Conservation (phyloP, 2,113 vertebrate genomes). For the Pseudonaja textilis region DNA sequence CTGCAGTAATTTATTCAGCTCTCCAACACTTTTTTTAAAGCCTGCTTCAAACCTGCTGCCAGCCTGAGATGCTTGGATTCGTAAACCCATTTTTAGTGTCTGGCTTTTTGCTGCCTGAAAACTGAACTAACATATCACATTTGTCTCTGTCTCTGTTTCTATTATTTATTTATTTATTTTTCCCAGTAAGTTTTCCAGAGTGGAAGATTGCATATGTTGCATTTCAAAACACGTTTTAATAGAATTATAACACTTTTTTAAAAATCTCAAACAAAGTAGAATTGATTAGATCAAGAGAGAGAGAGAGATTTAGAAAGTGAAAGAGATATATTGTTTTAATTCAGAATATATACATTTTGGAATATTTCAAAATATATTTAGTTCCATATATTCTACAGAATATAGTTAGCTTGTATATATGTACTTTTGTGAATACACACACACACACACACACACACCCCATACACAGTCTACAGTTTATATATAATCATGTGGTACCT, state of each 20-base stretch:
- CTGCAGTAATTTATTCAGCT: background rate
- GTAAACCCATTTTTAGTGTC: background rate
- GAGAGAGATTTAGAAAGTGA: background rate
- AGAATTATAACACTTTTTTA: background rate
- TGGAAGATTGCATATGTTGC: background rate
- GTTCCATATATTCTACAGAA: background rate
- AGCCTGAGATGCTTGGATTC: background rate
- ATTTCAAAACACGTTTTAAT: background rate
- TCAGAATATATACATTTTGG: background rate
- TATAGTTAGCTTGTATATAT: background rate
- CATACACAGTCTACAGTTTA: background rate
- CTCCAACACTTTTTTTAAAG: background rate
- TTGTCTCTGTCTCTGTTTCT: background rate
- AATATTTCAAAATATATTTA: background rate
- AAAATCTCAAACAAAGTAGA: background rate
- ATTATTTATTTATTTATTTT: background rate
- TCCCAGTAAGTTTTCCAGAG: background rate
- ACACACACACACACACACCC: background rate
- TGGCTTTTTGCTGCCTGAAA: slow-evolving; percentile 2
- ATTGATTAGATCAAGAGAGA: background rate
- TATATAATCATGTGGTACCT: background rate
- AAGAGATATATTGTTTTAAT: background rate
- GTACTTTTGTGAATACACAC: background rate
- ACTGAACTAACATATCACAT: background rate
- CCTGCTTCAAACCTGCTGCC: background rate